phyloP scores from a whole-genome alignment of 2,888 invertebrate genomes.

The Dryobotodes eremita region DNA sequence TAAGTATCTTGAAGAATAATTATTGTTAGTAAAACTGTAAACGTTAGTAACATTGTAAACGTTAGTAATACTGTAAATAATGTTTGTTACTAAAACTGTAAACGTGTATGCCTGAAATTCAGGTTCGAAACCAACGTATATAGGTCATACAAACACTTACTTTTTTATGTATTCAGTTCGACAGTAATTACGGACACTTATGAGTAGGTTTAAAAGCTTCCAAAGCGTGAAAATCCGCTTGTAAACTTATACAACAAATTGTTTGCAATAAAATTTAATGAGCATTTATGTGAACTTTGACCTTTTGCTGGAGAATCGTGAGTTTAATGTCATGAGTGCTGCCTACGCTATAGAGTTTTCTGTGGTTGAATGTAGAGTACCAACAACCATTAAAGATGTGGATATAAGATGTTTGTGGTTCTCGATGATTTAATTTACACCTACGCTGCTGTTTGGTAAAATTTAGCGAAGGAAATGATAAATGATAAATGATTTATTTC shows the following conservation, averaged over 20 bases:
- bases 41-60: background rate
- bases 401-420: conserved; percentile 8
- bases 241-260: conserved; percentile 32
- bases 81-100: background rate
- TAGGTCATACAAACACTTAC: background rate
- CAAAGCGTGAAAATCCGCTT: conserved; percentile 25
- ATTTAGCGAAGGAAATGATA: background rate
- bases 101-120: background rate
- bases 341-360: conserved; percentile 32
- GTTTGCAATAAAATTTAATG: conserved; percentile 36
- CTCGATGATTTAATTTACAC: conserved; percentile 1
- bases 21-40: background rate
- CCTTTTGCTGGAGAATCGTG: conserved; percentile 27
- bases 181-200: conserved; percentile 10
- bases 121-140: background rate
- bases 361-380: background rate
- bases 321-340: conserved; percentile 39
- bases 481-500: no score
- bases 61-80: no score
- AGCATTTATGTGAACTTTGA: conserved; percentile 19
- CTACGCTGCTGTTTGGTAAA: conserved; percentile 16
- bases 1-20: no score
- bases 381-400: background rate
- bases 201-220: conserved; percentile 20
- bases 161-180: conserved; percentile 20